These are phyloP conservation scores for Phaonia tiefii DNA, from an alignment of 2,888 invertebrate genomes.

Conservation along the genomic window DNA sequence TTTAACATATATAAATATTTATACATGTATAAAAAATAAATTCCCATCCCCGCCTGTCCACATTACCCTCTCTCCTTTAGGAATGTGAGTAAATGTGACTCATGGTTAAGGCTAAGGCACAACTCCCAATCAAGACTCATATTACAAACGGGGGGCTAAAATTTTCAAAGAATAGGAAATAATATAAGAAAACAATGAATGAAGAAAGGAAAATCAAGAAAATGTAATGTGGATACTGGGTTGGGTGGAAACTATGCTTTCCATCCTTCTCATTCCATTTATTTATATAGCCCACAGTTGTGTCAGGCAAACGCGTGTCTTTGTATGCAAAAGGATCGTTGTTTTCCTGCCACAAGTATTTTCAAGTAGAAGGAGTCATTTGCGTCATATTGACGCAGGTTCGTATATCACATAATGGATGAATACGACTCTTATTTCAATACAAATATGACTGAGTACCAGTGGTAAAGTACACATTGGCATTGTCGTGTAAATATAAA, in stretches of 20 bases:
- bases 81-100: conserved; percentile 12
- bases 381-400: conserved; percentile 10
- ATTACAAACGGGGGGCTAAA: conserved; percentile 1
- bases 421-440: not conserved
- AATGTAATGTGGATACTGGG: too few relatives aligned
- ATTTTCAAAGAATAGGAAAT: not conserved
- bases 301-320: too few relatives aligned
- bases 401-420: not conserved
- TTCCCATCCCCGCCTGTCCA: too few relatives aligned
- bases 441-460: not conserved
- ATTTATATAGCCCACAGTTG: too few relatives aligned
- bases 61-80: too few relatives aligned
- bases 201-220: conserved; percentile 11
- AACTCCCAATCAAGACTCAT: not conserved
- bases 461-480: not conserved
- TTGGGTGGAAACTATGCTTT: not conserved
- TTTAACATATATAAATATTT: too few relatives aligned
- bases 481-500: too few relatives aligned
- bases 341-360: too few relatives aligned
- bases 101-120: conserved; percentile 13
- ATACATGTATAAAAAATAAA: too few relatives aligned
- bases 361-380: not conserved
- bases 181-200: too few relatives aligned
- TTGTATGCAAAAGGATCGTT: too few relatives aligned
- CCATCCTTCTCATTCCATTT: not conserved